A percentile compares a stretch with the other conserved stretches of the same genome.
phyloP scores from a whole-genome alignment of 2,888 invertebrate genomes.

The Gymnoscelis rufifasciata region DNA sequence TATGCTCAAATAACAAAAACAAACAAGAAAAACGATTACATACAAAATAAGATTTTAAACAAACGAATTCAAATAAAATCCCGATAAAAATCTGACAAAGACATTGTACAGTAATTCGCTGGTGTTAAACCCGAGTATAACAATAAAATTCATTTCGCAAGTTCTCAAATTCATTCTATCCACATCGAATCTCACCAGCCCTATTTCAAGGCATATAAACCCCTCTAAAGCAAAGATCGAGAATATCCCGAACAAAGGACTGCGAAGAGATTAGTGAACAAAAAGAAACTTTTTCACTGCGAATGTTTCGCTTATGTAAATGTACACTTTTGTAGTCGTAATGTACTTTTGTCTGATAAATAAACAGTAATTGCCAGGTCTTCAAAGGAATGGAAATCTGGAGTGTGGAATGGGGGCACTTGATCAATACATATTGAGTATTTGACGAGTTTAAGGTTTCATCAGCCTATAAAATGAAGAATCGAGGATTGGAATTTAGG shows the following conservation, averaged over 20 bases:
- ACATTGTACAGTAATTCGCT: neutral
- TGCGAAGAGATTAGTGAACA: slow-evolving; percentile 27
- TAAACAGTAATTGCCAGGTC: slow-evolving; percentile 5
- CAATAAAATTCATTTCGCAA: neutral
- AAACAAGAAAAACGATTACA: too few species aligned
- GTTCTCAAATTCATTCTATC: neutral
- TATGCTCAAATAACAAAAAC: too few species aligned
- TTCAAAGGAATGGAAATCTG: slow-evolving; percentile 1
- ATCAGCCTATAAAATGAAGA: too few species aligned
- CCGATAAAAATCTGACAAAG: neutral
- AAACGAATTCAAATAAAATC: neutral
- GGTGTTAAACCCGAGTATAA: neutral
- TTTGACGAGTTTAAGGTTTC: too few species aligned
- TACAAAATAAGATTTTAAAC: too few species aligned
- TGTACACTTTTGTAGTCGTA: slow-evolving; percentile 14
- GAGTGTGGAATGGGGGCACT: neutral
- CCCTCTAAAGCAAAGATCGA: slow-evolving; percentile 8
- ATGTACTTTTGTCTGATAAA: slow-evolving; percentile 10
- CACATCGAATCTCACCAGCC: slow-evolving; percentile 1
- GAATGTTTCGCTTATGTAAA: slow-evolving; percentile 29
- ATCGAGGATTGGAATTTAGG: too few species aligned
- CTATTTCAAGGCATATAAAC: slow-evolving; percentile 6
- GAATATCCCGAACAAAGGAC: slow-evolving; percentile 14
- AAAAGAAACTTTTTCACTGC: slow-evolving; percentile 26
- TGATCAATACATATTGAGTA: too few species aligned